Evolutionary conservation across 2,888 invertebrate species (phyloP), one percentile per base, ranked within the genome.

Genomic region (Pterostichus madidus): DNA sequence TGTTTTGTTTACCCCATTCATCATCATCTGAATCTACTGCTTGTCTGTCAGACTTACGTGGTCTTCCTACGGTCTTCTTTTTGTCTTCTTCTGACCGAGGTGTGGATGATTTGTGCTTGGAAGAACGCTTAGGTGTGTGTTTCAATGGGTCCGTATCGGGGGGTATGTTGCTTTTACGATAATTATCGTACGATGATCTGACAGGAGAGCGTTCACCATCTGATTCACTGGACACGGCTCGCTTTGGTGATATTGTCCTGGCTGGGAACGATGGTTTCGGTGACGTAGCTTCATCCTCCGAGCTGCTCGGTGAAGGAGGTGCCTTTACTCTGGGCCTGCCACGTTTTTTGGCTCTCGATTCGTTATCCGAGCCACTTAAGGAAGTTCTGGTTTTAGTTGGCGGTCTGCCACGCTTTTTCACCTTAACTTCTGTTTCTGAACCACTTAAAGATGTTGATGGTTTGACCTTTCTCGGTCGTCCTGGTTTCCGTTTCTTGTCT

Each of bases 391-490:
- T 84, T 80, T 86, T 86, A 31, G 85, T 86, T 52, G 87, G 85
- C 0, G 87, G 86, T 59, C 87, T 83, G 5, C 87, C 87, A 5
- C 87, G 86, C 78, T 87, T 87, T 49, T 87, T 87, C 17, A 85
- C 85, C 15, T 85, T 86, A 24, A 85, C 85, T 35, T 84, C 83
- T 84, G 44, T 84, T 32, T 84, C 85, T 15, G 84, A 83, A 32
- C 83, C 84, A 83, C 81, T 84, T 6, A 86, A 85, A n/a, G 83
- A 78, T 35, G 75, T 78, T 35, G 80, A 53, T 46, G 86, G 85
- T 84, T 90, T 89, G 13, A 86, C 87, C 85, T 91, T 91, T n/a
- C 91, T 88, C 15, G 91, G 91, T 77, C 90, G 88, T 39, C 91
- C 91, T 31, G 90, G 89, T 85, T 86, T 88, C 80, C 85, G 85